Conservation (phyloP, 2,797 vertebrate species). For the Thamnophis elegans region DNA sequence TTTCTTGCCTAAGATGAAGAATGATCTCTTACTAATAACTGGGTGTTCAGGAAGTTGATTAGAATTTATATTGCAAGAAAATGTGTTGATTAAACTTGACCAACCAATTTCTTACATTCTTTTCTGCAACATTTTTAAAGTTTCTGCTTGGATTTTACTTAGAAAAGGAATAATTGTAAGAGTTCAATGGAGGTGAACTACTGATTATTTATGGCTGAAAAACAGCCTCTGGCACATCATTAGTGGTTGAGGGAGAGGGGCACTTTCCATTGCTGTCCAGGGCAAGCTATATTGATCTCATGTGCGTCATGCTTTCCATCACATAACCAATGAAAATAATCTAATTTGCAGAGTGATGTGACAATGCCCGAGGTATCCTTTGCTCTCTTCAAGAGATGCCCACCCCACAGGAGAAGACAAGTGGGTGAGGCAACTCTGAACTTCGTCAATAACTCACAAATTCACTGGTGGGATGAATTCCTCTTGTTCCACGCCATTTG, state of each 20-base stretch:
- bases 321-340: neutral
- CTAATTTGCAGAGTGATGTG: neutral
- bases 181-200: neutral
- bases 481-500: neutral
- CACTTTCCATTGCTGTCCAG: neutral
- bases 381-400: neutral
- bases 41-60: constrained; percentile 9
- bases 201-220: neutral
- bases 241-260: neutral
- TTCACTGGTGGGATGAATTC: neutral
- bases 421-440: neutral
- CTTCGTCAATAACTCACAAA: neutral
- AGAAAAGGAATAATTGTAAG: neutral
- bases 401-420: neutral
- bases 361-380: neutral
- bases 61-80: neutral
- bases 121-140: constrained; percentile 1
- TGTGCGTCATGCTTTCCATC: neutral
- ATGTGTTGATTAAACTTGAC: constrained; percentile 9
- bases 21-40: neutral
- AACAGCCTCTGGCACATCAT: neutral
- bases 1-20: constrained; percentile 27
- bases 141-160: neutral
- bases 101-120: neutral
- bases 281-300: neutral